Percentiles rank a stretch among this genome's conserved stretches.
Conservation (phyloP, 1,140 invertebrate species). For the Thaumetopoea pityocampa region DNA sequence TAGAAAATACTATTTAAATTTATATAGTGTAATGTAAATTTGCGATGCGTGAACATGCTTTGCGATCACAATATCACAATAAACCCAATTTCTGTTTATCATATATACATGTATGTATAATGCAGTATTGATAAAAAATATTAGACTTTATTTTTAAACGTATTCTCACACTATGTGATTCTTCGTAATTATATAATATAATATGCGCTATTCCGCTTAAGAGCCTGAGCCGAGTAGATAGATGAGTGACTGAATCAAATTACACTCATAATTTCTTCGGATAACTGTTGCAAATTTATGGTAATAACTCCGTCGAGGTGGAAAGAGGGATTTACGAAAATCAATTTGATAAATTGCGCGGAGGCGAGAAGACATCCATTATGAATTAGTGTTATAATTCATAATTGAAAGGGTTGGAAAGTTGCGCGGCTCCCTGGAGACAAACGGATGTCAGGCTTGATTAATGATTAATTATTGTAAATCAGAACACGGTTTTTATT, state of each 20-base stretch:
- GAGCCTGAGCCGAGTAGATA: slow-evolving; percentile 17
- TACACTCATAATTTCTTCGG: slow-evolving; percentile 47
- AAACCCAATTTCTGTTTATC: no score
- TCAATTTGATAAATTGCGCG: slow-evolving; percentile 66
- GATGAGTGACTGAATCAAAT: slow-evolving; percentile 43
- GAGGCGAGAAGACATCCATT: slow-evolving; percentile 56
- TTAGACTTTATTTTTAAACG: no score
- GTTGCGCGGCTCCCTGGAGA: slow-evolving; percentile 47
- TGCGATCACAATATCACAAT: no score
- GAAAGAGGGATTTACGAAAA: slow-evolving; percentile 46
- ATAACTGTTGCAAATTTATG: slow-evolving; percentile 54
- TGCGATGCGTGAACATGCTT: no score
- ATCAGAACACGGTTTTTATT: slow-evolving; percentile 33
- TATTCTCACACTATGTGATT: no score
- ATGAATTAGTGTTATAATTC: slow-evolving; percentile 68
- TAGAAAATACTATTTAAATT: no score
- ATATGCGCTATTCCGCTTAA: slow-evolving; percentile 22
- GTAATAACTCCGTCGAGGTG: slow-evolving; percentile 36
- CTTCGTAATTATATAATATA: slow-evolving; percentile 24
- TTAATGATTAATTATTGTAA: slow-evolving; percentile 70
- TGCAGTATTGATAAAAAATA: no score
- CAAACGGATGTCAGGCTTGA: slow-evolving; percentile 64
- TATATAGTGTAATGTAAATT: no score
- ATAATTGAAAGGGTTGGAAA: slow-evolving; percentile 65
- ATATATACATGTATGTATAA: no score